Conservation (phyloP, 30 jellyfish, hydroid and myxozoan species). For the Clytia hemisphaerica region DNA sequence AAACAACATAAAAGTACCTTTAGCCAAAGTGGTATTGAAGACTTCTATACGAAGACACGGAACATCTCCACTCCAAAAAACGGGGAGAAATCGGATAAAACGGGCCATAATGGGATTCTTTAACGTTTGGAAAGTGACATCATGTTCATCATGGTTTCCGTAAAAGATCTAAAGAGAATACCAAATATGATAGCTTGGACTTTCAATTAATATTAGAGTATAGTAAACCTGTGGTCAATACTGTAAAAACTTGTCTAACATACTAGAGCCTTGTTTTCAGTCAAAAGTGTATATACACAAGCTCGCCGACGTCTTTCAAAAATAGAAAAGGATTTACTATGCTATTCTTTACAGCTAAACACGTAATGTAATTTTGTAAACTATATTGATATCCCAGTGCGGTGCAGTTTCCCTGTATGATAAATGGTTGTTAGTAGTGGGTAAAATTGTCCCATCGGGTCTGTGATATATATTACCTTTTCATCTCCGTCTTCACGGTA, state of each 20-base stretch:
- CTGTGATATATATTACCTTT: slow-evolving; percentile 41
- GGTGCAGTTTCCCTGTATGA: no score
- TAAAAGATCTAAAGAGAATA: slow-evolving; percentile 39
- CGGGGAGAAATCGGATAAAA: slow-evolving; percentile 62
- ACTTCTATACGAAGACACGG: slow-evolving; percentile 79
- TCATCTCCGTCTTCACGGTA: slow-evolving; percentile 71
- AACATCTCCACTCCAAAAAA: slow-evolving; percentile 73
- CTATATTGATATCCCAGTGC: no score
- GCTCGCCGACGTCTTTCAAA: neutral
- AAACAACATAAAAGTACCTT: neutral
- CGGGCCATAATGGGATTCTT: slow-evolving; percentile 70
- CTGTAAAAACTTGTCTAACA: neutral
- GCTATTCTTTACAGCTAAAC: no score
- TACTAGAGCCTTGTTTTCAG: neutral
- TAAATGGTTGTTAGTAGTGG: neutral
- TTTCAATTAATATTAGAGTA: no score
- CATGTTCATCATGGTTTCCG: slow-evolving; percentile 75
- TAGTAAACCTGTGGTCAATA: no score
- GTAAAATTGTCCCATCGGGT: neutral
- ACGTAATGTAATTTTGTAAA: no score
- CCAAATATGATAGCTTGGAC: no score
- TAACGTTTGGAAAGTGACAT: slow-evolving; percentile 62
- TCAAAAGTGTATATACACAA: neutral
- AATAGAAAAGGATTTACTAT: neutral
- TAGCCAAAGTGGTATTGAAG: slow-evolving; percentile 21